A percentile compares a stretch with the other conserved stretches of the same genome.
Evolutionary conservation across 1,140 invertebrate species (phyloP).

Genomic region (Aradophagus sp.): DNA sequence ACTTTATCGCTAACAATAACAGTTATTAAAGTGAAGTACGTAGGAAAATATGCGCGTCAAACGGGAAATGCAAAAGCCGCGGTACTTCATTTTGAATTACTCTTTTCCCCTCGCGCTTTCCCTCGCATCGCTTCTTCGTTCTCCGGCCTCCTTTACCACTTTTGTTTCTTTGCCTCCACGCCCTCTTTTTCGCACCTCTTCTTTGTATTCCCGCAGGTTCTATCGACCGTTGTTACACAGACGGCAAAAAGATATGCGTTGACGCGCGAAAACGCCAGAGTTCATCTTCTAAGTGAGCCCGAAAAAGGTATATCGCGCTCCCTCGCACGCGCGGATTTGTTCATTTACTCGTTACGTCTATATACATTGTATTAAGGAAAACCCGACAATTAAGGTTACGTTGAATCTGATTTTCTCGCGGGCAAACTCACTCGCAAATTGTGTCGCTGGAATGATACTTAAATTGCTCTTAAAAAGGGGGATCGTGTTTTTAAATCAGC

Average conservation of each 20-base stretch:
- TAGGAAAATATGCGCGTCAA: constrained; percentile 41
- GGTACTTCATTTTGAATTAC: constrained; percentile 51
- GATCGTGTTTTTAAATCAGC: too few relatives aligned
- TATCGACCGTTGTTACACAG: constrained; percentile 45
- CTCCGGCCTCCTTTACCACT: constrained; percentile 44
- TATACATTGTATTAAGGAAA: neutral
- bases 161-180: constrained; percentile 49
- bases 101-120: constrained; percentile 23
- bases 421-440: too few relatives aligned
- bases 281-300: constrained; percentile 38
- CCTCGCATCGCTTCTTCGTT: neutral
- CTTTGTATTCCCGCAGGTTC: constrained; percentile 34
- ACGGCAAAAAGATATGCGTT: constrained; percentile 42
- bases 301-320: neutral
- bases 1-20: constrained; percentile 35
- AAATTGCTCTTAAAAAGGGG: too few relatives aligned
- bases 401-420: too few relatives aligned
- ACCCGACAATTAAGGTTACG: neutral
- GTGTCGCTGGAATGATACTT: too few relatives aligned
- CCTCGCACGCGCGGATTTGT: neutral
- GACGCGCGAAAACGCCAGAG: constrained; percentile 36
- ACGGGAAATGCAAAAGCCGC: constrained; percentile 42
- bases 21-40: constrained; percentile 38
- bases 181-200: constrained; percentile 39
- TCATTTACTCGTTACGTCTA: neutral